Evolutionary conservation across 2,888 invertebrate species (phyloP), one percentile per base, ranked within the genome.

Genomic region (Nomada lathburiana): DNA sequence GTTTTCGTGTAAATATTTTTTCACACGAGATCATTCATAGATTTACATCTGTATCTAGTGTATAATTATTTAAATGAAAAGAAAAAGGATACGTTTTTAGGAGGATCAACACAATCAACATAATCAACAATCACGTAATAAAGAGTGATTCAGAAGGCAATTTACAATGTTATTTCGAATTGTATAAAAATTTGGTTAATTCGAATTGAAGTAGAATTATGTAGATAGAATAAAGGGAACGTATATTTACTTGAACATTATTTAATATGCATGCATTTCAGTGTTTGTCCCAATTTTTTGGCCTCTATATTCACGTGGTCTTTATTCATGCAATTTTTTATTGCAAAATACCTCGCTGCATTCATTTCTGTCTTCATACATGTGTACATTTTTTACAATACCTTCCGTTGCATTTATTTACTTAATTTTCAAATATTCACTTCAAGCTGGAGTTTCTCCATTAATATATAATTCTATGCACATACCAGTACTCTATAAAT

Each of bases 151-250:
- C 36, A 36, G 36, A 36, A 7, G 7, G 36, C 36, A 36, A 7
- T 36, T 7, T 36, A 36, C 36, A 36, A 5, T 36, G 36, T 36
- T 7, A 36, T 36, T 36, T 36, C 7, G 36, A 36, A 36, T 7
- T 36, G 36, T 36, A 36, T 36, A 36, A 36, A 36, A 36, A 36
- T 7, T 36, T n/a, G 13, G 53, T 67, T 55, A 67, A 67, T 67
- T 23, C 42, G 20, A 36, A 36, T 36, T 7, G 7, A 36, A 36
- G 7, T 5, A 5, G 36, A 36, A 5, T 7, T 0, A 36, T 7
- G 36, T 36, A 0, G 1, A 36, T 7, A 36, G 7, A 36, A 16
- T 20, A 2, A 20, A 36, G 23, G 29, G 7, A 2, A 2, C n/a
- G 0, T 57, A 5, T 50, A 50, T 36, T 7, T 36, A 36, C 7